Evolutionary conservation across 2,888 invertebrate genomes (phyloP), one percentile per base, ranked within the genome.

Genomic region (Maniola hyperantus): DNA sequence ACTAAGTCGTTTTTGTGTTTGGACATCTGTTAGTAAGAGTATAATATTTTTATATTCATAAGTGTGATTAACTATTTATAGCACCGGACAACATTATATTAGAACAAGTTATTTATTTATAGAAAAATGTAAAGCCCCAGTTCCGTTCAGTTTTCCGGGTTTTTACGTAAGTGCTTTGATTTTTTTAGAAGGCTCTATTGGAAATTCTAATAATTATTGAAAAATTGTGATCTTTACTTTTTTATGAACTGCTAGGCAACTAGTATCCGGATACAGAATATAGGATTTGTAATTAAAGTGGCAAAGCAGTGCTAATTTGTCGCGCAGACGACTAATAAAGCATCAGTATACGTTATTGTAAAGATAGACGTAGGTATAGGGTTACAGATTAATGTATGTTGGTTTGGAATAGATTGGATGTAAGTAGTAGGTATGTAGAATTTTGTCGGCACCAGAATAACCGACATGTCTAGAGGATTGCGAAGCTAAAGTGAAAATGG

Each of bases 91-190:
- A 51, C 44, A 36, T n/a, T n/a, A n/a, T 65, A 60, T 57, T 66
- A 55, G 15, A 60, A 59, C 54, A n/a, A 66, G 66, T 48, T 66
- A 46, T 11, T 20, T 53, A 58, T 50, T 59, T 53, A 44, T 54
- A 59, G 42, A 53, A 54, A 46, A 26, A 57, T 11, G 46, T 62
- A 62, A 65, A 61, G 46, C 61, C 61, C 59, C 50, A 61, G 50
- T 51, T 61, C 61, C 61, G 13, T 57, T 6, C 20, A 6, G 18
- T 11, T 34, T 61, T 61, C 34, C 50, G 61, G 61, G 61, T 61
- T 66, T 61, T 61, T 61, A 61, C 61, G 50, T 36, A 33, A 36
- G 33, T 10, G 20, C 20, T 18, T 54, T n/a, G 26, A 26, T 26
- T 11, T 10, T 13, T 5, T 42, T 20, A 10, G 20, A 39, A 20